Base-by-base conservation (phyloP, 1,140 invertebrate genomes). In the Acromyrmex echinatior region DNA sequence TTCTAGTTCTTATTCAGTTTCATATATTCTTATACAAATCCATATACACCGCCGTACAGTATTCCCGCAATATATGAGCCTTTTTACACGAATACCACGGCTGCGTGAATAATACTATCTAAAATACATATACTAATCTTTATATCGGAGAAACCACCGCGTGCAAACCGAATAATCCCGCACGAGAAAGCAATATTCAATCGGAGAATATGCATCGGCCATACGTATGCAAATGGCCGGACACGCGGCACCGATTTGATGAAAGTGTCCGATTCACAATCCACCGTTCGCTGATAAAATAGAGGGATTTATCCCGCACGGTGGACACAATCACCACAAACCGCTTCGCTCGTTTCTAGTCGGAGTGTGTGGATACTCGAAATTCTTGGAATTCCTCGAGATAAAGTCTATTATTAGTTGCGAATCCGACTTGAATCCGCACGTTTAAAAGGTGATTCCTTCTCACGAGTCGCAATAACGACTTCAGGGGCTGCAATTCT, bases 251-350 rank as follows among this genome's bases (percentile, higher is more conserved):
- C 63, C 73, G 88, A 87, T 89, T 90, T 86, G 89, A 90, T 90
- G 89, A 87, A 90, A 90, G 88, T 80, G 89, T 84, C 77, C 66
- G 89, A 89, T 89, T 89, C 88, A 78, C 53, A 62, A 39, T 66
- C 63, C 82, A 45, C 56, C 56, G 25, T 73, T 56, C 21, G 65
- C 49, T 56, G 70, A 39, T 71, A 79, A 78, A 86, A 66, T 79
- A 51, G 10, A 62, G n/a, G 70, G 45, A 84, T 84, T 84, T 84
- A 51, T 63, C 56, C 14, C 18, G 80, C 56, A n/a, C 35, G 35
- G 16, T n/a, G 35, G 53, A 80, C 35, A 18, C 74, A 18, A 35
- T 18, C 53, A 18, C 18, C 12, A n/a, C 35, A 6, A 58, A 76
- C 14, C 45, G 31, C 62, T 70, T 76, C 58, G 60, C 35, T 35